Percentiles rank a stretch among this genome's conserved stretches.
phyloP scores from a whole-genome alignment of 2,888 invertebrate genomes.

The Apodemia duryi region DNA sequence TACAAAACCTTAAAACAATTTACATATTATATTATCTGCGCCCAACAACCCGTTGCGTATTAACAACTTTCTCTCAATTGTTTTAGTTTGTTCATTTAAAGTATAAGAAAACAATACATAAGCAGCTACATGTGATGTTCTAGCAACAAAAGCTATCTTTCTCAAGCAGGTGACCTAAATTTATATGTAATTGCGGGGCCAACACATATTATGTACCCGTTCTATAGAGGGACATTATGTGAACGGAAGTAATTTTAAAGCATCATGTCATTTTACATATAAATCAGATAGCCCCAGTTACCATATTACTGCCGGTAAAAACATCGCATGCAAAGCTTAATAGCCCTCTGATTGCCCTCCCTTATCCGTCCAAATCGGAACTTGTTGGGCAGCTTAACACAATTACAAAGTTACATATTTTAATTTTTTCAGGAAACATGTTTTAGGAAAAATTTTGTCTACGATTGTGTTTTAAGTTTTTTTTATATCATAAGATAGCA shows the following conservation, averaged over 20 bases:
- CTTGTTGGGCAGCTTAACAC: constrained; percentile 11
- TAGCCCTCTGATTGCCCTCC: constrained; percentile 12
- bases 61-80: background rate
- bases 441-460: background rate
- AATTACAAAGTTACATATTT: constrained; percentile 14
- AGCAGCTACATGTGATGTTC: background rate
- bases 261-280: constrained; percentile 14
- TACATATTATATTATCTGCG: too few species aligned
- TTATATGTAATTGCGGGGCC: background rate
- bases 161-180: constrained; percentile 12
- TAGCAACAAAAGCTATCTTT: constrained; percentile 5
- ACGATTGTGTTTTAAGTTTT: background rate
- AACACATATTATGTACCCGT: background rate
- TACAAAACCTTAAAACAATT: too few species aligned
- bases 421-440: constrained; percentile 11
- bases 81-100: background rate
- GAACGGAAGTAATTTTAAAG: constrained; percentile 5
- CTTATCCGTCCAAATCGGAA: constrained; percentile 8
- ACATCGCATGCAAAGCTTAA: constrained; percentile 9
- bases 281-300: constrained; percentile 8
- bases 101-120: background rate
- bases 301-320: constrained; percentile 8
- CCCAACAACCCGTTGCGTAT: too few species aligned
- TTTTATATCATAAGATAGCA: too few species aligned
- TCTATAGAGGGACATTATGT: background rate